Evolutionary conservation across 2,797 vertebrate genomes (phyloP).

Genomic region (Tadarida brasiliensis): DNA sequence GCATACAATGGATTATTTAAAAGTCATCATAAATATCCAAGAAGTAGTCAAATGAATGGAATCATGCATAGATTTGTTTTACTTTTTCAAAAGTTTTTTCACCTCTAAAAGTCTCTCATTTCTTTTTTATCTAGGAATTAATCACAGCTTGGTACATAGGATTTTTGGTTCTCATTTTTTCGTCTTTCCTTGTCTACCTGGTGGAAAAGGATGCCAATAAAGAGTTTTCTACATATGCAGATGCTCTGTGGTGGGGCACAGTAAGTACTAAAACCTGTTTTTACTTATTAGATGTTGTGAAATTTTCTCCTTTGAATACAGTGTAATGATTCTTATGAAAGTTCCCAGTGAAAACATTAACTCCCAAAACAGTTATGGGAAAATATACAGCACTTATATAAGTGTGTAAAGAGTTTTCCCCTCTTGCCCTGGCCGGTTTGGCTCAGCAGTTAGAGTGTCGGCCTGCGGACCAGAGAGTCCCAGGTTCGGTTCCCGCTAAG

Average conservation of each 20-base stretch:
- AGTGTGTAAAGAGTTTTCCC: not conserved
- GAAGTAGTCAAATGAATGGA: not conserved
- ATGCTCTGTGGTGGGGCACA: slow-evolving; percentile 99
- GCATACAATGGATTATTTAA: not conserved
- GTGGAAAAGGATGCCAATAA: slow-evolving; percentile 98
- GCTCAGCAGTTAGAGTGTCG: too few species aligned
- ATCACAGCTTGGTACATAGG: slow-evolving; percentile 99
- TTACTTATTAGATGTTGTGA: slow-evolving; percentile 17
- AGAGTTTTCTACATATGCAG: slow-evolving; percentile 97
- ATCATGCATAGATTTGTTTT: not conserved
- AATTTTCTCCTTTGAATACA: slow-evolving; percentile 50
- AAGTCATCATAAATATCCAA: not conserved
- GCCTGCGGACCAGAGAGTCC: too few species aligned
- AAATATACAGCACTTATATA: not conserved
- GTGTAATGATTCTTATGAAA: slow-evolving; percentile 1
- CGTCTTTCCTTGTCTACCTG: slow-evolving; percentile 98
- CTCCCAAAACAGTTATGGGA: not conserved
- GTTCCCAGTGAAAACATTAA: slow-evolving; percentile 47
- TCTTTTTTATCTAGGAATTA: slow-evolving; percentile 92
- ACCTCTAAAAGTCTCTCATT: slow-evolving; percentile 70
- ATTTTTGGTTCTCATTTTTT: slow-evolving; percentile 99
- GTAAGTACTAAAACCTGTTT: slow-evolving; percentile 89
- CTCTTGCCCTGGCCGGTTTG: too few species aligned
- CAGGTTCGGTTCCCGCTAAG: too few species aligned
- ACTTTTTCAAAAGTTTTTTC: slow-evolving; percentile 59